Percentiles rank a stretch among this genome's conserved stretches.
Conservation (phyloP, 2,797 vertebrate species). For the Schizopygopsis malacanthus region DNA sequence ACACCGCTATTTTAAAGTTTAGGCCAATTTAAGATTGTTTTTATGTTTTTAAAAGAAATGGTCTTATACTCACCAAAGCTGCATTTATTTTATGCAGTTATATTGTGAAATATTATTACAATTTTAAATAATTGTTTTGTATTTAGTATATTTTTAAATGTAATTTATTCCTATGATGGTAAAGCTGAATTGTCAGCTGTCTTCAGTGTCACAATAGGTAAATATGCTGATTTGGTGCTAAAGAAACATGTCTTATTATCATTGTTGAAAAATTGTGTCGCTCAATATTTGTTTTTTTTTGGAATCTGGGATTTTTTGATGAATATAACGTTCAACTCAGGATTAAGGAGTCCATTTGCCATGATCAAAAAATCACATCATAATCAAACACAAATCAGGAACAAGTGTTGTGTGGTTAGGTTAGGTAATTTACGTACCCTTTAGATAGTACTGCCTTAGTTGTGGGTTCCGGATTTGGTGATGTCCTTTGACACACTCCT, state of each 20-base stretch:
- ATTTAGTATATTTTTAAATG: not conserved
- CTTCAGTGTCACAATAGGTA: not conserved
- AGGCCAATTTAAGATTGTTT: not conserved
- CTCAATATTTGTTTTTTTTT: too few species aligned
- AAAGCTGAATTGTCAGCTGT: not conserved
- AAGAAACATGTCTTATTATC: not conserved
- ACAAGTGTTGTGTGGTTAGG: not conserved
- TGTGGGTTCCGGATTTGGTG: slow-evolving; percentile 82
- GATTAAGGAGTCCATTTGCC: too few species aligned
- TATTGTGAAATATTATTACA: too few species aligned
- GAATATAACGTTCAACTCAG: too few species aligned
- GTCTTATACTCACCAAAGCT: not conserved
- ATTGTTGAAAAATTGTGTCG: too few species aligned
- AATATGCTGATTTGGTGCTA: not conserved
- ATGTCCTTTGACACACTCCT: slow-evolving; percentile 55
- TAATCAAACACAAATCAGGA: not conserved
- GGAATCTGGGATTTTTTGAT: too few species aligned
- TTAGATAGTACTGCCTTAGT: slow-evolving; percentile 82
- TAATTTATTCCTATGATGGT: not conserved
- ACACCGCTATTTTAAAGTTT: not conserved
- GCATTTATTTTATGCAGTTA: not conserved
- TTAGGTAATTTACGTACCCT: slow-evolving; percentile 68
- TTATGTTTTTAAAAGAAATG: not conserved
- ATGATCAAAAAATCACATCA: not conserved
- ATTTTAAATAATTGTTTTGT: not conserved